Evolutionary conservation across 2,888 invertebrate genomes (phyloP).

Genomic region (Mechanitis mazaeus): DNA sequence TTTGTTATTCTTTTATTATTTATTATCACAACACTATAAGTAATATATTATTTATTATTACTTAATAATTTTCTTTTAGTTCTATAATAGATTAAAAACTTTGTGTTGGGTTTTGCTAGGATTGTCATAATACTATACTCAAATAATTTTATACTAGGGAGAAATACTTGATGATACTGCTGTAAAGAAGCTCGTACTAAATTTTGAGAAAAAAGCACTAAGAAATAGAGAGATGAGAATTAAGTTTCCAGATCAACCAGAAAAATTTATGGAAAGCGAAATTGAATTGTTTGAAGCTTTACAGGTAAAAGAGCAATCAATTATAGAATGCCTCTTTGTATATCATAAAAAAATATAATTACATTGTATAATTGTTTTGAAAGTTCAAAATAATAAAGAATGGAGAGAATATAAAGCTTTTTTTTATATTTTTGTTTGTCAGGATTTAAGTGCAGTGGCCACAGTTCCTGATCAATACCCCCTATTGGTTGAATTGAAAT

Average conservation of each 20-base stretch:
- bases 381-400: background rate
- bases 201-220: slow-evolving; percentile 95
- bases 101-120: no score
- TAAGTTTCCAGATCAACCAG: slow-evolving; percentile 97
- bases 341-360: background rate
- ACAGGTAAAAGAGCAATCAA: slow-evolving; percentile 71
- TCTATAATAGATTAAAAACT: no score
- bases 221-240: slow-evolving; percentile 98
- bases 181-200: slow-evolving; percentile 90
- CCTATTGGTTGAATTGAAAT: slow-evolving; percentile 90
- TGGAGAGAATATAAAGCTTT: background rate
- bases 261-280: slow-evolving; percentile 99
- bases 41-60: no score
- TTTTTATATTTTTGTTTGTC: slow-evolving; percentile 51
- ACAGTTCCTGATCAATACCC: slow-evolving; percentile 97
- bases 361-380: background rate
- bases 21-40: no score
- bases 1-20: no score
- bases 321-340: no score
- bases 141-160: slow-evolving; percentile 67
- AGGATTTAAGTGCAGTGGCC: slow-evolving; percentile 95
- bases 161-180: slow-evolving; percentile 91
- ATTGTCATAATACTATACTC: no score
- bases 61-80: no score
- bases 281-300: slow-evolving; percentile 92